A percentile compares a stretch with the other conserved stretches of the same genome.
Conservation (phyloP, 2,888 invertebrate species). For the Drosophila mulleri region DNA sequence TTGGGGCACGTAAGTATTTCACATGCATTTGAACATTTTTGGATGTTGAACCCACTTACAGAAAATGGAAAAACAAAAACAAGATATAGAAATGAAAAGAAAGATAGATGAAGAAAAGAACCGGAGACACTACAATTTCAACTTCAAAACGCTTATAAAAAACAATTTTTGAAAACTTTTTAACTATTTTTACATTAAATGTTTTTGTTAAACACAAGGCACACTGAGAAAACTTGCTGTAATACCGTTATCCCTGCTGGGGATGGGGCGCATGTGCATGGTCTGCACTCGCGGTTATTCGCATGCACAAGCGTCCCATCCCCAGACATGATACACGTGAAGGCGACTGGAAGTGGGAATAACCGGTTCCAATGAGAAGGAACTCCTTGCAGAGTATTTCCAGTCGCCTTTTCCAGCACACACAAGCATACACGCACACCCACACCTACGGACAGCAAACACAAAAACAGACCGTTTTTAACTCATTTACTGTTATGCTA, state of each 20-base stretch:
- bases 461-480: slow-evolving; percentile 61
- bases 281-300: slow-evolving; percentile 57
- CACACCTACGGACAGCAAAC: neutral
- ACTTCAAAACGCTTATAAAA: slow-evolving; percentile 81
- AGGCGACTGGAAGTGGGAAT: slow-evolving; percentile 51
- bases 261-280: slow-evolving; percentile 55
- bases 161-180: slow-evolving; percentile 75
- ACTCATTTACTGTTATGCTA: slow-evolving; percentile 58
- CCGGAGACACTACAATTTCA: slow-evolving; percentile 77
- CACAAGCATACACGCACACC: neutral
- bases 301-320: slow-evolving; percentile 56
- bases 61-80: slow-evolving; percentile 19
- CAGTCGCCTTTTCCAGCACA: slow-evolving; percentile 14
- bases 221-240: slow-evolving; percentile 38
- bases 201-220: slow-evolving; percentile 65
- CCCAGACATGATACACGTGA: slow-evolving; percentile 49
- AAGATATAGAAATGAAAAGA: slow-evolving; percentile 22
- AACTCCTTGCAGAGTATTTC: slow-evolving; percentile 31
- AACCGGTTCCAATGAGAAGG: slow-evolving; percentile 42
- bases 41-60: slow-evolving; percentile 54
- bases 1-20: slow-evolving; percentile 66
- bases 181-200: slow-evolving; percentile 73
- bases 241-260: slow-evolving; percentile 27
- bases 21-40: slow-evolving; percentile 71
- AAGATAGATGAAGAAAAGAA: slow-evolving; percentile 25